These are phyloP conservation scores for Lepilemur septentrionalis DNA, from an alignment of 2,797 vertebrate species.

Conservation along the genomic window DNA sequence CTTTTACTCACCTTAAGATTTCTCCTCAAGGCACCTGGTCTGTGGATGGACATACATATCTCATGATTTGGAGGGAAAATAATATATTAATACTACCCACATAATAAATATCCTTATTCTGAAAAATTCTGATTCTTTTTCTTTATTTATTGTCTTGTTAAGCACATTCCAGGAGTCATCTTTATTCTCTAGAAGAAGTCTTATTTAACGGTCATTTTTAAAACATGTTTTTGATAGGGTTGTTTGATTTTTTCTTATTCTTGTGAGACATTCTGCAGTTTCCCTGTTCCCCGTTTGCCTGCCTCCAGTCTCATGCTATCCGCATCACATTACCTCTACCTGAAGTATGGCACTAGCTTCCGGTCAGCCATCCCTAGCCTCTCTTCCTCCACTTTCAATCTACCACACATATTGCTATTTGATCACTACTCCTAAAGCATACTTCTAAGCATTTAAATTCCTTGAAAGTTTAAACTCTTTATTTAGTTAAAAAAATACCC, in stretches of 20 bases:
- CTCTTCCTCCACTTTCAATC: background rate
- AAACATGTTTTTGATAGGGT: background rate
- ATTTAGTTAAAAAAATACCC: background rate
- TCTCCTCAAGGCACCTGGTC: slow-evolving; percentile 68
- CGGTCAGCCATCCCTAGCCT: background rate
- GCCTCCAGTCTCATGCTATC: background rate
- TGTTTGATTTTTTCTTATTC: background rate
- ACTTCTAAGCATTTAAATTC: background rate
- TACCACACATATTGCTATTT: background rate
- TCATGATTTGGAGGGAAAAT: slow-evolving; percentile 48
- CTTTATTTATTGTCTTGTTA: slow-evolving; percentile 53
- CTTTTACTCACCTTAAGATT: slow-evolving; percentile 71
- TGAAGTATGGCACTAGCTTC: background rate
- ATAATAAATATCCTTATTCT: slow-evolving; percentile 60
- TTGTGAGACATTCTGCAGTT: background rate
- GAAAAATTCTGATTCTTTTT: slow-evolving; percentile 42
- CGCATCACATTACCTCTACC: background rate
- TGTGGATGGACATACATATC: slow-evolving; percentile 59
- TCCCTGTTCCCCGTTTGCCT: accelerated
- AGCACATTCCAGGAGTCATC: slow-evolving; percentile 33
- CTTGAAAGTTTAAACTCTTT: background rate
- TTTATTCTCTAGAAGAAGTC: slow-evolving; percentile 42
- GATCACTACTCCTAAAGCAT: background rate
- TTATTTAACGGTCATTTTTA: slow-evolving; percentile 68
- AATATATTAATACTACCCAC: slow-evolving; percentile 27